Conservation (phyloP, 30 jellyfish, hydroid and myxozoan genomes). For the Aurelia sp. region DNA sequence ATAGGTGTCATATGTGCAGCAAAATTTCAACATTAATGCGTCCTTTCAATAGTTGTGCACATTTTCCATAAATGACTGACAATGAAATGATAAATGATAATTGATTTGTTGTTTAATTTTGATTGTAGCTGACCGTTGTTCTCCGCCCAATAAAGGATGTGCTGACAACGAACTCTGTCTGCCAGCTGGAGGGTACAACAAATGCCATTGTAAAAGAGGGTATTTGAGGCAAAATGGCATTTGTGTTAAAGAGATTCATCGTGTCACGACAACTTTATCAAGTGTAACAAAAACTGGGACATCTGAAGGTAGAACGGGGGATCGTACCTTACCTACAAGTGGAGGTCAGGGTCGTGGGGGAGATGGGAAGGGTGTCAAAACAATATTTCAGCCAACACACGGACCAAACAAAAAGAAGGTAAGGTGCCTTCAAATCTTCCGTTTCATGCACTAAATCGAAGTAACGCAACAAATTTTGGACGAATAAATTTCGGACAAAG, state of each 20-base stretch:
- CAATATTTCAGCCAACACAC: neutral
- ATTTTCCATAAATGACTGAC: no score
- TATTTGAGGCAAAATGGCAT: slow-evolving; percentile 35
- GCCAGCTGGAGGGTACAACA: slow-evolving; percentile 51
- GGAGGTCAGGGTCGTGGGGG: slow-evolving; percentile 56
- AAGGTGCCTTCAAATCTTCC: no score
- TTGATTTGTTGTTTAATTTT: neutral
- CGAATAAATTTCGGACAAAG: no score
- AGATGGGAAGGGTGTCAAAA: slow-evolving; percentile 46
- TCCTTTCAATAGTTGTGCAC: no score
- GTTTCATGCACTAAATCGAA: no score
- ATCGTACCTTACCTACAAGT: neutral
- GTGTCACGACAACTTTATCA: neutral
- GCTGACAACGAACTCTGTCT: slow-evolving; percentile 62
- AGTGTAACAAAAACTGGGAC: slow-evolving; percentile 5
- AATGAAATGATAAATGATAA: no score
- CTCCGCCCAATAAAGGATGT: slow-evolving; percentile 68
- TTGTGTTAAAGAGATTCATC: neutral
- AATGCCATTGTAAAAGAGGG: slow-evolving; percentile 66
- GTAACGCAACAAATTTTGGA: no score
- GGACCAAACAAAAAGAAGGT: no score
- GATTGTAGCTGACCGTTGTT: slow-evolving; percentile 66
- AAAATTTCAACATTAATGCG: no score
- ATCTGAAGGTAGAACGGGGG: neutral
- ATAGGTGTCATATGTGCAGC: neutral